Base-by-base conservation (phyloP, 2,888 invertebrate species). In the Dasypogon diadema region DNA sequence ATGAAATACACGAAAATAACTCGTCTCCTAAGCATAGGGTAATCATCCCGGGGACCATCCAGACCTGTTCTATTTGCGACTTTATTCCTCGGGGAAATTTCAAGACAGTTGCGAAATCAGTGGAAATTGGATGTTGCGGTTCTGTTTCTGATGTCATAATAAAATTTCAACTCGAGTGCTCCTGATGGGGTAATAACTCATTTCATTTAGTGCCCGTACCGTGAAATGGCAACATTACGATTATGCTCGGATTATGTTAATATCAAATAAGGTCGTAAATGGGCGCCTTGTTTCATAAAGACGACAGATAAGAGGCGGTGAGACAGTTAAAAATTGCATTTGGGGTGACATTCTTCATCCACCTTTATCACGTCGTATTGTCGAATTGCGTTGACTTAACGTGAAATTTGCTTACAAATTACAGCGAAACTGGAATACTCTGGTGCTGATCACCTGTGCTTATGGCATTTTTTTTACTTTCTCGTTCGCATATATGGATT, bases 81-180 rank as follows among this genome's bases (percentile, higher is more conserved):
- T 26, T 14, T 26, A 54, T 8, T 70, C 70, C 70, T 54, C 21
- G 51, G 70, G 70, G 70, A 70, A 70, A 70, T 70, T 46, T 54
- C 54, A 54, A 70, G 70, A 70, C 70, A 70, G 70, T 70, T 54
- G 34, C 30, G 54, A 70, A 70, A 70, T 70, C 70, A 70, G 30
- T 70, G 54, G 54, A 54, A 54, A 70, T 70, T 70, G 70, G 70
- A 70, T 54, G 70, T 54, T 70, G 70, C 70, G 70, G 70, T 70
- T 70, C 70, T 70, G 70, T 70, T 51, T 54, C 70, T 70, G 70
- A 70, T 70, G 70, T 70, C 70, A 70, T 70, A 70, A 77, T 78
- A 79, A 78, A 77, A 73, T 76, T 79, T 79, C 73, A 77, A 78
- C 79, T 75, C 76, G 75, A 77, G 77, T 77, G 79, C 79, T 75